Evolutionary conservation across 2,797 vertebrate genomes (phyloP).

Genomic region (Chanos chanos): DNA sequence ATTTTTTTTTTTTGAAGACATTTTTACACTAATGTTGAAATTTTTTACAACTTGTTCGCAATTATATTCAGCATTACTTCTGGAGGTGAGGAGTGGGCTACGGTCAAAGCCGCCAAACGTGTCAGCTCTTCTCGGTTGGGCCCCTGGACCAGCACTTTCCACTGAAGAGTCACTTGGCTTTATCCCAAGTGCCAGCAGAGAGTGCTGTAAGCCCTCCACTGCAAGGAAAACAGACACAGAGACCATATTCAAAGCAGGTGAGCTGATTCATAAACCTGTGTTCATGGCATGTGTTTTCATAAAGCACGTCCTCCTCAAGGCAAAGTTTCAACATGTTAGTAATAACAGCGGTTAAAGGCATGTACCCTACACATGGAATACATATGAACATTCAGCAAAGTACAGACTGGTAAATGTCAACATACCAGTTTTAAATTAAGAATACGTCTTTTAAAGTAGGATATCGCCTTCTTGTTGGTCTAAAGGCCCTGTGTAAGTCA

Average conservation of each 20-base stretch:
- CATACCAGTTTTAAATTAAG: too few species aligned
- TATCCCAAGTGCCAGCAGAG: slow-evolving; percentile 64
- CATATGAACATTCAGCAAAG: too few species aligned
- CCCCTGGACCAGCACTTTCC: slow-evolving; percentile 33
- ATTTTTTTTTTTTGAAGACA: not conserved
- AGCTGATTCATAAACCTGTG: not conserved
- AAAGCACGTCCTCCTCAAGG: too few species aligned
- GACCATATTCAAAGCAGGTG: slow-evolving; percentile 10
- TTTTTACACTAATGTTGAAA: not conserved
- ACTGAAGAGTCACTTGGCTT: slow-evolving; percentile 40
- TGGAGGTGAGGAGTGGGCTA: slow-evolving; percentile 36
- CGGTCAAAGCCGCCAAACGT: slow-evolving; percentile 67
- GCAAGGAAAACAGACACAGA: slow-evolving; percentile 18
- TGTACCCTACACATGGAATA: too few species aligned
- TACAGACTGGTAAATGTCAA: too few species aligned
- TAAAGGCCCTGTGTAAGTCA: too few species aligned
- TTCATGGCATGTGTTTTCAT: too few species aligned
- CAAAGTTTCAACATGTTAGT: too few species aligned
- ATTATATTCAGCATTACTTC: slow-evolving; percentile 60
- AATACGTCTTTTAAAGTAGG: too few species aligned
- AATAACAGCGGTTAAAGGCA: too few species aligned
- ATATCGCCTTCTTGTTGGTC: too few species aligned
- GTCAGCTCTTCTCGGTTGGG: slow-evolving; percentile 54
- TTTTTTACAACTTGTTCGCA: not conserved
- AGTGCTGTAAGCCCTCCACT: slow-evolving; percentile 83